Evolutionary conservation across 2,797 vertebrate species (phyloP).

Genomic region (Picus viridis): DNA sequence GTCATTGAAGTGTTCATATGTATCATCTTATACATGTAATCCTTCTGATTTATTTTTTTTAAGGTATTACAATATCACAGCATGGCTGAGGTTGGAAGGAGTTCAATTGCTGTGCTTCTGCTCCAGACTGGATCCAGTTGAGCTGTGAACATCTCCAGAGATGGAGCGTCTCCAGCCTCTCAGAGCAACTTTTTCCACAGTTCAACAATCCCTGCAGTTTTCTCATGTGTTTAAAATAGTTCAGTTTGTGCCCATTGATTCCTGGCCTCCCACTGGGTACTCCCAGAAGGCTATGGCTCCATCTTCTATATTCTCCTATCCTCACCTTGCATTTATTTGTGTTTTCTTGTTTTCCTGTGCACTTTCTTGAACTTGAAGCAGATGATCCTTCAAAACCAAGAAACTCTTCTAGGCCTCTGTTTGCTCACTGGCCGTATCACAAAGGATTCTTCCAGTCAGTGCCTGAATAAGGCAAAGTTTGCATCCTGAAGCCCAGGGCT

Average conservation of each 20-base stretch:
- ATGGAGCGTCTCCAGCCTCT: not conserved
- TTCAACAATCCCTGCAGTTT: not conserved
- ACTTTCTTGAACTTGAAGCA: not conserved
- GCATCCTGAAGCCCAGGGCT: not conserved
- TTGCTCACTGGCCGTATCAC: not conserved
- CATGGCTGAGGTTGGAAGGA: not conserved
- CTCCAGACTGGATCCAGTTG: not conserved
- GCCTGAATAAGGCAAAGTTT: not conserved
- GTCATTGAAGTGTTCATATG: not conserved
- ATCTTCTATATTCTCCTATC: not conserved
- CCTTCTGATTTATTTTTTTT: not conserved
- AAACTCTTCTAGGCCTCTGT: not conserved
- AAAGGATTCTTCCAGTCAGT: not conserved
- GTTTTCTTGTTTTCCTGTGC: accelerated
- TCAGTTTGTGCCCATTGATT: not conserved
- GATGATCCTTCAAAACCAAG: not conserved
- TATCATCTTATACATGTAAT: not conserved
- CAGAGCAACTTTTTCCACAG: not conserved
- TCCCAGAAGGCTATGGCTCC: not conserved
- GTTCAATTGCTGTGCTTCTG: not conserved
- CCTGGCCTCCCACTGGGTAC: not conserved
- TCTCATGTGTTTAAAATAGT: not conserved
- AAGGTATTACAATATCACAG: not conserved
- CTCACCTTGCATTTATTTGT: accelerated
- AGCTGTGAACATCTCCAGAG: not conserved